phyloP scores from a whole-genome alignment of 1,140 invertebrate genomes.

The Musca vetustissima region DNA sequence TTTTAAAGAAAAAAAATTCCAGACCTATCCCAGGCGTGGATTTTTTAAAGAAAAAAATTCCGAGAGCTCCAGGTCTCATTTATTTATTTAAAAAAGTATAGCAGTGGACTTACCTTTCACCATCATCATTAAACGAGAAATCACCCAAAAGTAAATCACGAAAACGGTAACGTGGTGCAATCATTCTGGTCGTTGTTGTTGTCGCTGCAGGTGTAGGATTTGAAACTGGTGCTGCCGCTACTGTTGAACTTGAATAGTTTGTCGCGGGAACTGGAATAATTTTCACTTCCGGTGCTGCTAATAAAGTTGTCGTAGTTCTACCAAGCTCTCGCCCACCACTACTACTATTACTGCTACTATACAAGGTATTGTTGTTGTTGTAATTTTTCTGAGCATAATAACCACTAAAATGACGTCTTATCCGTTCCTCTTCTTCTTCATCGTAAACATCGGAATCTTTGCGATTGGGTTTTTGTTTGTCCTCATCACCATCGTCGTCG shows the following conservation, averaged over 20 bases:
- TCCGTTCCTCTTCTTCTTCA: not conserved
- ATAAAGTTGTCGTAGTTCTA: constrained; percentile 34
- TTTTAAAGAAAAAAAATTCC: too few relatives aligned
- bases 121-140: constrained; percentile 75
- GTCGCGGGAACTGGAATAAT: constrained; percentile 1
- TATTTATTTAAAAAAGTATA: too few relatives aligned
- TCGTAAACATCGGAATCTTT: too few relatives aligned
- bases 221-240: not conserved
- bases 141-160: constrained; percentile 77
- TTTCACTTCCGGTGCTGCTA: constrained; percentile 29
- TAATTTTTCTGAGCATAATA: not conserved
- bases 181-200: constrained; percentile 38
- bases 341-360: not conserved
- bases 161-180: constrained; percentile 67
- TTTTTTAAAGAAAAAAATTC: too few relatives aligned
- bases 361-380: too few relatives aligned
- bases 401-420: not conserved
- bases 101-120: constrained; percentile 73
- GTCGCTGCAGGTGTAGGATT: constrained; percentile 19
- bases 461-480: too few relatives aligned
- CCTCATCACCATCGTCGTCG: not conserved
- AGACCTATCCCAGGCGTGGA: too few relatives aligned
- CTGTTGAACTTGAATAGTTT: not conserved
- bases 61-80: too few relatives aligned
- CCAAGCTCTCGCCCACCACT: constrained; percentile 21